phyloP scores from a whole-genome alignment of 2,888 invertebrate species.

The Drosophila stalkeri region DNA sequence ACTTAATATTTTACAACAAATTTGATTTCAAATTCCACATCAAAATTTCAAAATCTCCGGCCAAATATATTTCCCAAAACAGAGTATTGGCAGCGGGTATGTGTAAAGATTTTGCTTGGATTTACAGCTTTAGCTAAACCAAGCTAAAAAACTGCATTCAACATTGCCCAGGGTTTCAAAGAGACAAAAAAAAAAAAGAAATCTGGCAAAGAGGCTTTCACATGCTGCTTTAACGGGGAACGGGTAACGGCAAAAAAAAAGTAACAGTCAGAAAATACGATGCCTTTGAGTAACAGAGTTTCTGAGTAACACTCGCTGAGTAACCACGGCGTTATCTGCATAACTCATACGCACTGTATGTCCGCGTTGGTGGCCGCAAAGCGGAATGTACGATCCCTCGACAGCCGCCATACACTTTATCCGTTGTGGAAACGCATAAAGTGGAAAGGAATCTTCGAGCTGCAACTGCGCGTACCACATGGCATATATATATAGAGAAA shows the following conservation, averaged over 20 bases:
- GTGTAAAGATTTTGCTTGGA: neutral
- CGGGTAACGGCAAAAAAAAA: neutral
- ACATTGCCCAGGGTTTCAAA: neutral
- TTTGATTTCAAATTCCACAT: neutral
- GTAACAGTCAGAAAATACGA: constrained; percentile 41
- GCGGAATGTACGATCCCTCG: constrained; percentile 13
- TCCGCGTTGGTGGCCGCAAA: constrained; percentile 20
- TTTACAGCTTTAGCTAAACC: neutral
- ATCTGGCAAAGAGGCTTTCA: constrained; percentile 25
- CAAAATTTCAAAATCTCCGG: neutral
- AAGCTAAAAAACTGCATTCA: neutral
- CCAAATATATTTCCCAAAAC: neutral
- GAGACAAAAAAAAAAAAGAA: constrained; percentile 11
- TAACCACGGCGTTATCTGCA: constrained; percentile 60
- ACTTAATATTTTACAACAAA: too few species aligned
- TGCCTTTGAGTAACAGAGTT: constrained; percentile 62
- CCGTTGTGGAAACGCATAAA: constrained; percentile 34
- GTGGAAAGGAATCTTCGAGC: constrained; percentile 19
- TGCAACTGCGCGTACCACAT: constrained; percentile 50
- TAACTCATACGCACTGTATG: constrained; percentile 71
- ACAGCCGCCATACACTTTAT: constrained; percentile 42
- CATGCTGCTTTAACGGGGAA: neutral
- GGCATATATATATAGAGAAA: constrained; percentile 11
- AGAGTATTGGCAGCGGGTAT: neutral
- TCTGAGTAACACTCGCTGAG: constrained; percentile 39